Conservation (phyloP, 2,888 invertebrate genomes). For the Protonemura montana region DNA sequence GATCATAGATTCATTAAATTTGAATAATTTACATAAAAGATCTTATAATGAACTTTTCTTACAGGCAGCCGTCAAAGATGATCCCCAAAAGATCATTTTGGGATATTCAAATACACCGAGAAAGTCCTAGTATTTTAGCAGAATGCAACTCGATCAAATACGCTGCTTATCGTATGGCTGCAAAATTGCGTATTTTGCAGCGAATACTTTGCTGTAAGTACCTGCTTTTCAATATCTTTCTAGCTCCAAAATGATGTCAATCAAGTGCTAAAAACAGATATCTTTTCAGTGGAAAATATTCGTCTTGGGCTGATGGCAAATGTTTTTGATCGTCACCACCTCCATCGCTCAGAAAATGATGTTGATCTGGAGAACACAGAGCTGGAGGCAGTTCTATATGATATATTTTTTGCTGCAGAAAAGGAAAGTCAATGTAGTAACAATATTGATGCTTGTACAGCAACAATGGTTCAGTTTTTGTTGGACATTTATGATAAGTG, state of each 20-base stretch:
- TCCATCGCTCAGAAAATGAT: conserved; percentile 73
- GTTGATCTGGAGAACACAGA: conserved; percentile 72
- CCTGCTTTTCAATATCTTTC: not conserved
- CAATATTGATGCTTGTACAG: conserved; percentile 70
- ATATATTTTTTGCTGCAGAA: conserved; percentile 76
- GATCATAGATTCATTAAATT: no score
- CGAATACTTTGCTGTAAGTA: conserved; percentile 71
- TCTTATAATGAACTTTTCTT: no score
- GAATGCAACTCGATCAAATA: conserved; percentile 76
- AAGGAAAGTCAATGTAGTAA: conserved; percentile 70
- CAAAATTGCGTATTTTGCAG: conserved; percentile 72
- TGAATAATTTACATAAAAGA: no score
- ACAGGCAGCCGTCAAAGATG: not conserved
- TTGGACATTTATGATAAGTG: conserved; percentile 71
- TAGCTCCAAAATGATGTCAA: not conserved
- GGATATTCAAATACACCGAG: not conserved
- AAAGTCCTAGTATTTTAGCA: conserved; percentile 57
- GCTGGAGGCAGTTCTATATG: conserved; percentile 74
- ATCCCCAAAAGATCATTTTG: conserved; percentile 28
- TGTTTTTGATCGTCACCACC: conserved; percentile 75
- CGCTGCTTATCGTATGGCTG: conserved; percentile 77
- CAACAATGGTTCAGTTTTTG: conserved; percentile 71
- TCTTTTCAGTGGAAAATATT: conserved; percentile 61
- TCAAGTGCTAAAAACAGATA: no score
- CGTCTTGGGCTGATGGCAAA: conserved; percentile 69